Base-by-base conservation (phyloP, 2,888 invertebrate genomes). In the Heteromyza rotundicornis region DNA sequence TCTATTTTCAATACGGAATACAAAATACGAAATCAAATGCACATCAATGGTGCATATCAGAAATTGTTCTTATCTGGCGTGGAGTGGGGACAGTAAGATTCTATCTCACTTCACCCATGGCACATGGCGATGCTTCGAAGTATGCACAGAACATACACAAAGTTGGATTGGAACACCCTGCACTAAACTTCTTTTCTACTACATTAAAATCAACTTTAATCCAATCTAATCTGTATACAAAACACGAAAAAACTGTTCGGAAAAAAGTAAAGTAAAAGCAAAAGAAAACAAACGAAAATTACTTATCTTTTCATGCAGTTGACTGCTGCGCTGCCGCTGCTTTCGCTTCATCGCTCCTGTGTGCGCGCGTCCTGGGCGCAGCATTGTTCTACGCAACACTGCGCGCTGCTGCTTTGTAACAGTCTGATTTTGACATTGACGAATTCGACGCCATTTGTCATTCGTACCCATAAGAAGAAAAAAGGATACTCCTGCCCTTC, bases 381-480 rank as follows among this genome's bases (percentile, higher is more conserved):
- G 62, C 60, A 63, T 65, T 63, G 52, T 63, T 57, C 14, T 44
- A 53, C 63, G 61, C 64, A 61, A 65, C 19, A 20, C 20, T 17
- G 19, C 7, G 19, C 47, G 47, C 47, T 32, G 17, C 59, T 56
- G 59, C 47, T 63, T 40, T 56, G 58, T 59, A 81, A 83, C 83
- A 83, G 82, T 82, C 83, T 83, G 84, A 83, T 83, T 83, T 83
- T 83, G 83, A 83, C 83, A 81, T 83, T 83, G 84, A 83, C 82
- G 83, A 76, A 83, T 83, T 81, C 76, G 68, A 71, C 72, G 79
- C 73, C 79, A 83, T 83, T 83, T 83, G 80, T 83, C 83, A 83
- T 83, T 79, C 69, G 75, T 73, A 77, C 78, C 80, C 81, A 79
- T 78, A 77, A 72, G 64, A 64, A 66, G 54, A 64, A 62, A 60